Conservation (phyloP, 2,888 invertebrate genomes). For the Gastracanthus pulcherrimus region DNA sequence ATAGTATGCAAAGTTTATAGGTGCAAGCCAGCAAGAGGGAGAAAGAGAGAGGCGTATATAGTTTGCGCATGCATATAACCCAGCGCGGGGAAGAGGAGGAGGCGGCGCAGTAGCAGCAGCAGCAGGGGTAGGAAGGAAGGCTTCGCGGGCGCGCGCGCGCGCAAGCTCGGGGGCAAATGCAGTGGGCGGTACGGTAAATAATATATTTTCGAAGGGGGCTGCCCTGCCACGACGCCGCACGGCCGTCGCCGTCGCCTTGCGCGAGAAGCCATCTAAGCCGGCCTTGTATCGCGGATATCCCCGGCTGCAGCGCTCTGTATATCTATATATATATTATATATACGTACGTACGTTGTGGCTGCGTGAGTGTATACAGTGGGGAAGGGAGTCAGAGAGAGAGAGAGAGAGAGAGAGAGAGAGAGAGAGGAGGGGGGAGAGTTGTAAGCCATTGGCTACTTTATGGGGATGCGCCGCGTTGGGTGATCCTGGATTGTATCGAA, state of each 20-base stretch:
- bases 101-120: background rate
- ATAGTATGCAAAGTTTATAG: too few species aligned
- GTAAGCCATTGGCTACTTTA: too few species aligned
- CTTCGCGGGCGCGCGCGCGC: too few species aligned
- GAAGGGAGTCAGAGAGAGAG: background rate
- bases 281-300: slow-evolving; percentile 36
- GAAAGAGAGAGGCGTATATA: too few species aligned
- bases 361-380: background rate
- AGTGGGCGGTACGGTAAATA: slow-evolving; percentile 67
- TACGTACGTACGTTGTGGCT: too few species aligned
- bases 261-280: slow-evolving; percentile 47
- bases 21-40: background rate
- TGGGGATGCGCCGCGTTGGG: too few species aligned
- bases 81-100: too few species aligned
- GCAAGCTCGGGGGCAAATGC: slow-evolving; percentile 60
- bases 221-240: too few species aligned
- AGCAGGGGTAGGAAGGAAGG: slow-evolving; percentile 31
- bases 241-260: slow-evolving; percentile 32
- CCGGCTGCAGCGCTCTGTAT: background rate
- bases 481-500: too few species aligned
- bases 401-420: background rate
- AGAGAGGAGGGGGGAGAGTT: background rate
- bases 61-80: too few species aligned
- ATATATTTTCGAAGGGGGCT: slow-evolving; percentile 63
- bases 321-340: too few species aligned